A percentile compares a stretch with the other conserved stretches of the same genome.
Evolutionary conservation across 2,113 vertebrate genomes (phyloP).

Genomic region (Rhegmatorhina hoffmannsi): DNA sequence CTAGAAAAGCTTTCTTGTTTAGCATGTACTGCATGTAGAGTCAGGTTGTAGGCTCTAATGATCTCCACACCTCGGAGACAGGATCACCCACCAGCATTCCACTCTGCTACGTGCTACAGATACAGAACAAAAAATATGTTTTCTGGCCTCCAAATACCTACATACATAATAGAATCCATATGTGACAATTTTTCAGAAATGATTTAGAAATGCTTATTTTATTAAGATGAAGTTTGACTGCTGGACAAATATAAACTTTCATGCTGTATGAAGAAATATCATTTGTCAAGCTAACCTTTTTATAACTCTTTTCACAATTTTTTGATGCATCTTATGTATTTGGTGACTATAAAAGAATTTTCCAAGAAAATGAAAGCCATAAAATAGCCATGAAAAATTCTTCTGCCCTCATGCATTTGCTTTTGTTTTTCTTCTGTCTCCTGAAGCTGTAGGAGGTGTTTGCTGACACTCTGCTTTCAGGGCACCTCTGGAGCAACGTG

Average conservation of each 20-base stretch:
- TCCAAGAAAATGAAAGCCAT: constrained; percentile 48
- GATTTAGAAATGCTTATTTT: constrained; percentile 47
- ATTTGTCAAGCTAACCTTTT: constrained; percentile 39
- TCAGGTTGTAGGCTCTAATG: constrained; percentile 1
- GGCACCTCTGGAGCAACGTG: not conserved
- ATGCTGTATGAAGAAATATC: constrained; percentile 32
- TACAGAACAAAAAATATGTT: constrained; percentile 50
- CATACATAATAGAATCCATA: constrained; percentile 42
- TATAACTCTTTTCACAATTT: constrained; percentile 7
- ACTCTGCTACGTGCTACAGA: not conserved
- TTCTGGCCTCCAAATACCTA: constrained; percentile 57
- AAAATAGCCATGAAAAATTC: constrained; percentile 29
- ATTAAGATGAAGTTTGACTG: constrained; percentile 30
- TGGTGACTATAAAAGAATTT: constrained; percentile 1
- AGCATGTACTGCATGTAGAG: not conserved
- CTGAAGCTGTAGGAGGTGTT: constrained; percentile 24
- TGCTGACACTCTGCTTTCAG: constrained; percentile 23
- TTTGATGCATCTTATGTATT: not conserved
- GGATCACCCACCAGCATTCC: constrained; percentile 20
- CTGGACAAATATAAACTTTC: constrained; percentile 31
- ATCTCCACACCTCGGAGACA: not conserved
- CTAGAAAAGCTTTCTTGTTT: not conserved
- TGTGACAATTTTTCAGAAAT: constrained; percentile 40
- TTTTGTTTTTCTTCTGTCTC: constrained; percentile 25
- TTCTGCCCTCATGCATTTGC: not conserved